Conservation (phyloP, 2,113 vertebrate genomes). For the Mus spicilegus region DNA sequence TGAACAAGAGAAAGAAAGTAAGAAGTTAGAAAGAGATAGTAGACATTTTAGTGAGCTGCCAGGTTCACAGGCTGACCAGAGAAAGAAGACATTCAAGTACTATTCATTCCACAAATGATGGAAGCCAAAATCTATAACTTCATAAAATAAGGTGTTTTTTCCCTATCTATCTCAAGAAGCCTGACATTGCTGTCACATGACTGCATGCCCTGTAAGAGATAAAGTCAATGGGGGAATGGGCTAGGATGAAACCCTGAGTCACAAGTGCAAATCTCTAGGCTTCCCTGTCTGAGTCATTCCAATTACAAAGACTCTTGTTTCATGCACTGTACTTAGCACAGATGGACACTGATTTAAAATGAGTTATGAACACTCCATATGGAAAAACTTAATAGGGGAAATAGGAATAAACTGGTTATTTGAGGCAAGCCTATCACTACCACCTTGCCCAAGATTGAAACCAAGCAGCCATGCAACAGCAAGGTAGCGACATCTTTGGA, state of each 20-base stretch:
- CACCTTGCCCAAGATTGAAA: not conserved
- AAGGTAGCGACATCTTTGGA: not conserved
- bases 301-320: not conserved
- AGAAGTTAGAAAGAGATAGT: not conserved
- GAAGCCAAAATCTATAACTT: not conserved
- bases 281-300: not conserved
- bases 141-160: not conserved
- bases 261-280: no score
- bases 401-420: not conserved
- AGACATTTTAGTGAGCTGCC: not conserved
- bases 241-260: not conserved
- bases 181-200: not conserved
- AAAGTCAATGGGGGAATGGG: not conserved
- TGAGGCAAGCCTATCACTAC: no score
- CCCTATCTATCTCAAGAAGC: not conserved
- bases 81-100: not conserved
- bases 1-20: not conserved
- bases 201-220: not conserved
- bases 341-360: not conserved
- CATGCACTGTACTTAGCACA: not conserved
- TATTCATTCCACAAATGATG: not conserved
- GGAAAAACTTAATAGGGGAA: not conserved
- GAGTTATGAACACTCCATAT: not conserved
- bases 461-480: fast-evolving
- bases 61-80: not conserved